These are phyloP conservation scores for Lamellibrachia columna DNA, from an alignment of 2,888 invertebrate genomes.

Conservation along the genomic window DNA sequence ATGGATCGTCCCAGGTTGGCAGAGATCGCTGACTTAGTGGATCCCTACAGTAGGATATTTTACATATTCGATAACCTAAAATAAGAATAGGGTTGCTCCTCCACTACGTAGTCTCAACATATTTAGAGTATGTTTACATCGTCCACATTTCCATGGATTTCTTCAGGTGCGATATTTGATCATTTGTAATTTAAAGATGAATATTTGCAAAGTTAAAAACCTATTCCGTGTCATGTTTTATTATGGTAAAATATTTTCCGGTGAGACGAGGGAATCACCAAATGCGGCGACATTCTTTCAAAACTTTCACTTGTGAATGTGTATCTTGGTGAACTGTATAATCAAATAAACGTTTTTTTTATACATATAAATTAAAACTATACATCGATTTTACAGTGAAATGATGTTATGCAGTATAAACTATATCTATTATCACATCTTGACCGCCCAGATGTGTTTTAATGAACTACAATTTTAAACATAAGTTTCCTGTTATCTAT, in stretches of 20 bases:
- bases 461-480: no score
- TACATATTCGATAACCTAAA: background rate
- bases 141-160: background rate
- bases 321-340: no score
- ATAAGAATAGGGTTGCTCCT: background rate
- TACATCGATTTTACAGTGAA: no score
- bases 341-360: no score
- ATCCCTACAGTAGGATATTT: conserved; percentile 33
- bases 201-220: background rate
- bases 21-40: conserved; percentile 27
- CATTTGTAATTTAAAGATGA: background rate
- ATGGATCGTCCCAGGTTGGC: conserved; percentile 25
- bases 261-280: background rate
- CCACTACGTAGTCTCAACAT: background rate
- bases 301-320: background rate
- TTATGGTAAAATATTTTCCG: background rate
- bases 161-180: background rate
- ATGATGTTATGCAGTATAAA: no score
- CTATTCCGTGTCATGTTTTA: background rate
- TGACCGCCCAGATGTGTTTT: no score
- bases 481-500: no score
- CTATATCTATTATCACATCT: no score
- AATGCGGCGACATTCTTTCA: background rate
- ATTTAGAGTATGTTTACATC: background rate
- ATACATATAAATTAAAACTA: no score